Conservation (phyloP, 2,113 vertebrate species). For the Smithornis capensis region DNA sequence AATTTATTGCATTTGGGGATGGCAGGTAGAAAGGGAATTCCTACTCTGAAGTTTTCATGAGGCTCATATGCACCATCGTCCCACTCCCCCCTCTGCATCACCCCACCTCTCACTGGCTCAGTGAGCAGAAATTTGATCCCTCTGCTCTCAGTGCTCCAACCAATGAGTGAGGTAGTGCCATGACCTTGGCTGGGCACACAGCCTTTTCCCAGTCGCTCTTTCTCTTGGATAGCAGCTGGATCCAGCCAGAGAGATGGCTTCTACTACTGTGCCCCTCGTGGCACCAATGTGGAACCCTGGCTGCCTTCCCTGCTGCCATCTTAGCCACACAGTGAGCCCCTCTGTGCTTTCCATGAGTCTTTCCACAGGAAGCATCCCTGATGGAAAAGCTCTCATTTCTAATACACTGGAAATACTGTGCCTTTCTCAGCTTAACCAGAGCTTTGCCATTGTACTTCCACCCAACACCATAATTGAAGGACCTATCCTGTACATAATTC, state of each 20-base stretch:
- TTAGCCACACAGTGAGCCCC: not conserved
- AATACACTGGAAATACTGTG: not conserved
- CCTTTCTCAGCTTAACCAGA: not conserved
- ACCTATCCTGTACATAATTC: not conserved
- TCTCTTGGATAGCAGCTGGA: accelerated
- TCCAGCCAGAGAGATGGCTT: accelerated
- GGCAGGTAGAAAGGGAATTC: not conserved
- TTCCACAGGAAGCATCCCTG: not conserved
- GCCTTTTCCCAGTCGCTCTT: not conserved
- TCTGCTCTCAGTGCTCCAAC: not conserved
- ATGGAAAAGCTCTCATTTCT: constrained; percentile 41
- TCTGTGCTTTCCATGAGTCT: not conserved
- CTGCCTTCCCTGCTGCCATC: accelerated
- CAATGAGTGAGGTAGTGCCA: not conserved
- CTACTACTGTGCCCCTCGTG: not conserved
- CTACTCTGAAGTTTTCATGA: accelerated
- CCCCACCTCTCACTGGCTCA: not conserved
- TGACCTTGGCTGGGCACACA: not conserved
- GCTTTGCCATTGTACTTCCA: not conserved
- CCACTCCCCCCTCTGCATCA: not conserved
- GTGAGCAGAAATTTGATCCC: not conserved
- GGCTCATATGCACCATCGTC: not conserved
- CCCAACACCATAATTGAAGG: not conserved
- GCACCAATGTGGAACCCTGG: accelerated
- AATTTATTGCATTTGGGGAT: not conserved